Evolutionary conservation across 2,113 vertebrate genomes (phyloP).

Genomic region (Eurystomus gularis): DNA sequence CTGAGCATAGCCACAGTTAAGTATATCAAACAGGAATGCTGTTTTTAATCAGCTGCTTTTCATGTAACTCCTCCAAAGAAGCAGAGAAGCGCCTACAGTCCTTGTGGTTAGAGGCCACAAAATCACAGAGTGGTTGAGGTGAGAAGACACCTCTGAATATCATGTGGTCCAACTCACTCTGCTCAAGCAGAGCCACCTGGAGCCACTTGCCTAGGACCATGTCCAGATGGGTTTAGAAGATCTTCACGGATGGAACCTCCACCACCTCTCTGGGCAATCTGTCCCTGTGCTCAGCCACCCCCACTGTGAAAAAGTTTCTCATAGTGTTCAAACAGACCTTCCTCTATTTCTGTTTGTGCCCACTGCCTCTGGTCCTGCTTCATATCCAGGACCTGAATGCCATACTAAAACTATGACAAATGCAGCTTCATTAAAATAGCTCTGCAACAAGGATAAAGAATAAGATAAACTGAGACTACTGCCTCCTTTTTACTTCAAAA

Average conservation of each 20-base stretch:
- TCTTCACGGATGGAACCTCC: neutral
- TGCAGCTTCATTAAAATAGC: neutral
- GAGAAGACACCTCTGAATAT: neutral
- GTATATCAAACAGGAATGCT: neutral
- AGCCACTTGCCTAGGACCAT: neutral
- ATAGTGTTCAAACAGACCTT: fast-evolving
- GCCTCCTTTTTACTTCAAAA: neutral
- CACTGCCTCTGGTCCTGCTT: neutral
- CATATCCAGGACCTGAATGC: neutral
- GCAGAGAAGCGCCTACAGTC: neutral
- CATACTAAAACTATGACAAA: neutral
- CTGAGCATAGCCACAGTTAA: neutral
- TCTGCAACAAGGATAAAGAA: neutral
- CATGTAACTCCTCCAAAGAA: neutral
- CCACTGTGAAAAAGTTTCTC: neutral
- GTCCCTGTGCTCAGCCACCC: neutral
- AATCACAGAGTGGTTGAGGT: neutral
- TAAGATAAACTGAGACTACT: neutral
- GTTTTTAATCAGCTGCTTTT: neutral
- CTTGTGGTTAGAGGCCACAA: neutral
- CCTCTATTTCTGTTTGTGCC: neutral
- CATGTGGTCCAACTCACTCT: neutral
- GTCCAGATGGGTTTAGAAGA: neutral
- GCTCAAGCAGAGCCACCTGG: neutral
- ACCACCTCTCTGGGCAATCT: neutral